Conservation (phyloP, 30 jellyfish, hydroid and myxozoan genomes). For the Hydractinia echinata region DNA sequence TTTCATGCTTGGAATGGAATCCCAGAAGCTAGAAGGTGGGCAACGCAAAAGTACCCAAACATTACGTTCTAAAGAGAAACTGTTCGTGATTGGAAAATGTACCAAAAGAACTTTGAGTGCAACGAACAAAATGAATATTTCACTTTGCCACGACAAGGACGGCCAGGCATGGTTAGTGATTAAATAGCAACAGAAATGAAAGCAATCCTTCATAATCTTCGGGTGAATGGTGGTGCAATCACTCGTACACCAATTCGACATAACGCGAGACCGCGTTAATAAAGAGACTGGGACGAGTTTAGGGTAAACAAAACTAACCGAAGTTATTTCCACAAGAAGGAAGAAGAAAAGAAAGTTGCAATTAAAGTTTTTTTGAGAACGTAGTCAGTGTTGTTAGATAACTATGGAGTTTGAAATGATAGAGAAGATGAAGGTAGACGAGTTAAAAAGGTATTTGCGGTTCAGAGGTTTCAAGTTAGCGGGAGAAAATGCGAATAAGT, state of each 20-base stretch:
- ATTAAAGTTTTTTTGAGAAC: too few species aligned
- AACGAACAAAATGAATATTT: conserved; percentile 4
- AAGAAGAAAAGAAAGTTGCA: too few species aligned
- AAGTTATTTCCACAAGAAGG: too few species aligned
- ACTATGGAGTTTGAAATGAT: too few species aligned
- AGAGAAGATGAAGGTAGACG: too few species aligned
- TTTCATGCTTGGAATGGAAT: conserved; percentile 41
- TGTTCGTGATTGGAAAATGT: conserved; percentile 36
- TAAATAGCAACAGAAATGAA: conserved; percentile 31
- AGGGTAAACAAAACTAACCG: too few species aligned
- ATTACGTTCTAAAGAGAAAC: conserved; percentile 40
- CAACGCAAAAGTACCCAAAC: conserved; percentile 35
- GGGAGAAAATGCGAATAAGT: too few species aligned
- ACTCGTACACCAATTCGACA: not conserved
- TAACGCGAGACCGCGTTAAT: too few species aligned
- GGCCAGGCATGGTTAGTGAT: conserved; percentile 34
- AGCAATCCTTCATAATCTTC: conserved; percentile 30
- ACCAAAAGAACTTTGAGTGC: conserved; percentile 28
- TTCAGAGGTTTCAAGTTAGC: too few species aligned
- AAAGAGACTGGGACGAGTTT: too few species aligned
- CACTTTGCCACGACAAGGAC: conserved; percentile 31
- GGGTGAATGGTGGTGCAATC: not conserved
- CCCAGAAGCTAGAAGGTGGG: conserved; percentile 57
- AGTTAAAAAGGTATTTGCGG: too few species aligned
- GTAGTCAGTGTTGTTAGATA: too few species aligned